phyloP scores from a whole-genome alignment of 2,113 vertebrate species.

The Eulemur macaco region DNA sequence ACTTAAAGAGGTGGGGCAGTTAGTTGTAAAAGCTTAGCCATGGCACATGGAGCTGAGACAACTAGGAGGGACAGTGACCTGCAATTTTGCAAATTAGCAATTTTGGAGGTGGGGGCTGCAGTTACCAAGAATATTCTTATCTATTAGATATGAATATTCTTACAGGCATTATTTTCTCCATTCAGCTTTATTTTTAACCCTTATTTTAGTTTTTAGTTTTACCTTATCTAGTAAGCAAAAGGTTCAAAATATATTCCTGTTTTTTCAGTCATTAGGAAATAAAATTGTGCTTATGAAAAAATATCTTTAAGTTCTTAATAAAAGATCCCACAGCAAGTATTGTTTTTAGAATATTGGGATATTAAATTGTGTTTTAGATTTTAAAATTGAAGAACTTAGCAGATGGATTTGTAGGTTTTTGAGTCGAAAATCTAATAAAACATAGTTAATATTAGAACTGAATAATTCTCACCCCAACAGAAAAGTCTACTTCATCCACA shows the following conservation, averaged over 20 bases:
- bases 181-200: not conserved
- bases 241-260: not conserved
- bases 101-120: not conserved
- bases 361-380: conserved; percentile 33
- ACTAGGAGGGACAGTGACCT: too few species aligned
- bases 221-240: not conserved
- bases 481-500: not conserved
- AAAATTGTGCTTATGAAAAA: conserved; percentile 1
- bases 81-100: not conserved
- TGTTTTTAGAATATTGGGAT: not conserved
- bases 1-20: not conserved
- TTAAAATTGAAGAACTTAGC: conserved; percentile 42
- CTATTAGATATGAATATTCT: not conserved
- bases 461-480: not conserved
- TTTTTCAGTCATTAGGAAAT: not conserved
- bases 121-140: not conserved
- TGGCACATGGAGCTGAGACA: not conserved
- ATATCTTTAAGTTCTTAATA: not conserved
- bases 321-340: not conserved
- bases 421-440: conserved; percentile 23
- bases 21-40: not conserved
- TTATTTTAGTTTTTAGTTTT: conserved; percentile 15
- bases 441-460: not conserved
- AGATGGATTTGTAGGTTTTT: not conserved
- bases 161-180: not conserved